Base-by-base conservation (phyloP, 2,113 vertebrate species). In the Pandion haliaetus region DNA sequence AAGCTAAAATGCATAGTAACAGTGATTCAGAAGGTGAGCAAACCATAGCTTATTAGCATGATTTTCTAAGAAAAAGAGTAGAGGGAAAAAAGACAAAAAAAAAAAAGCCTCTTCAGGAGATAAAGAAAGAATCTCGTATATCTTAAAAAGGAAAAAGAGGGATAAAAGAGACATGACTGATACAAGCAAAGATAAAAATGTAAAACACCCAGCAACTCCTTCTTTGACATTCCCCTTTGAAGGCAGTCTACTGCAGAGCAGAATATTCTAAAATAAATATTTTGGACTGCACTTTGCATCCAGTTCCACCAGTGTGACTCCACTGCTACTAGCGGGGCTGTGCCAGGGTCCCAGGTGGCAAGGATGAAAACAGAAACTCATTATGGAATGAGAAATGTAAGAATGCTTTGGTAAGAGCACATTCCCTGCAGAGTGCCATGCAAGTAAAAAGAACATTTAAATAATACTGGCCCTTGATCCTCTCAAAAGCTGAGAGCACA, bases 221-320 rank as follows among this genome's bases (percentile, higher is more conserved):
- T 83, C 66, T 89, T 88, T 88, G 63, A 92, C 50, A 7, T 76
- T 93, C 76, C 8, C 31, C 79, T 82, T 86, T 89, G 71, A 95
- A 95, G 12, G n/a, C 28, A 77, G 47, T 18, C 38, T 91, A 86
- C 77, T 72, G 78, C 52, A 88, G 83, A 97, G 80, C 36, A 91
- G 63, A 91, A 77, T 84, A 94, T 71, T 91, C 93, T 93, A 96
- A 96, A 97, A 94, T 62, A 95, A 93, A 89, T 97, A 96, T 81
- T 93, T 86, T 83, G 76, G 86, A 79, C 54, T 84, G 54, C 77
- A 93, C 70, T 89, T 84, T 38, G 16, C 45, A 91, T 82, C 78
- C 93, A 93, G 65, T 70, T 97, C 29, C n/a, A 80, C n/a, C 32
- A 70, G 45, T 62, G 58, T 52, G 61, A 85, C 57, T 85, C 50